Evolutionary conservation across 2,113 vertebrate species (phyloP).

Genomic region (Chascanopsetta lugubris): DNA sequence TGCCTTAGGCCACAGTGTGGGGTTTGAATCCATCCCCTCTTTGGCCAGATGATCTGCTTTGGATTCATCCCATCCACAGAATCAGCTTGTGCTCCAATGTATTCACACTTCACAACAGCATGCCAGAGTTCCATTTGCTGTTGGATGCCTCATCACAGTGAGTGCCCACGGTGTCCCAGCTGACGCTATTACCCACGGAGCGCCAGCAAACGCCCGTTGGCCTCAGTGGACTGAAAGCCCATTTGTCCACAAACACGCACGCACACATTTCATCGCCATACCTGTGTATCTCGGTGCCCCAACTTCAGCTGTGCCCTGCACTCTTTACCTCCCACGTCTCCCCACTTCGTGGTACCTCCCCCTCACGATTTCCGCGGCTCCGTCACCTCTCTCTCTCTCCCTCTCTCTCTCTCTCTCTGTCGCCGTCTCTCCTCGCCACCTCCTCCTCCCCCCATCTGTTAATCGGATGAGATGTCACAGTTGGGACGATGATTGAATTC

Average conservation of each 20-base stretch:
- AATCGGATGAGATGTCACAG: slow-evolving; percentile 71
- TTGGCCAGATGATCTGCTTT: slow-evolving; percentile 13
- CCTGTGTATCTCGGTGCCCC: slow-evolving; percentile 17
- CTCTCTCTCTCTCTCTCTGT: background rate
- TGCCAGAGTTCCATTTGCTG: slow-evolving; percentile 10
- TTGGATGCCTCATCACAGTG: slow-evolving; percentile 17
- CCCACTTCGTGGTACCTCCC: slow-evolving; percentile 10
- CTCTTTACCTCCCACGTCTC: slow-evolving; percentile 17
- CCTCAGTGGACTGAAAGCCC: slow-evolving; percentile 1
- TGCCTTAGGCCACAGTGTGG: background rate
- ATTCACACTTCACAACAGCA: slow-evolving; percentile 11
- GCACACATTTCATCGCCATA: background rate
- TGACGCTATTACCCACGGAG: slow-evolving; percentile 9
- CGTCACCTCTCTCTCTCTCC: slow-evolving; percentile 19
- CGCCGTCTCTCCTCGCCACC: slow-evolving; percentile 2
- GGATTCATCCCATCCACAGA: slow-evolving; percentile 29
- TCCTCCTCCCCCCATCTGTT: slow-evolving; percentile 51
- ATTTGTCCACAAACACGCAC: slow-evolving; percentile 1
- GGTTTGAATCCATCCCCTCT: slow-evolving; percentile 31
- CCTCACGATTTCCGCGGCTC: slow-evolving; percentile 29
- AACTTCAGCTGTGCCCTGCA: background rate
- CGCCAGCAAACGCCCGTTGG: too few relatives aligned
- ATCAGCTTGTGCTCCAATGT: slow-evolving; percentile 13
- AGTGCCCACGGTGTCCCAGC: slow-evolving; percentile 14
- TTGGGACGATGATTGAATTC: slow-evolving; percentile 63